These are phyloP conservation scores for Thamnaconus septentrionalis DNA, from an alignment of 2,113 vertebrate genomes.

Conservation along the genomic window DNA sequence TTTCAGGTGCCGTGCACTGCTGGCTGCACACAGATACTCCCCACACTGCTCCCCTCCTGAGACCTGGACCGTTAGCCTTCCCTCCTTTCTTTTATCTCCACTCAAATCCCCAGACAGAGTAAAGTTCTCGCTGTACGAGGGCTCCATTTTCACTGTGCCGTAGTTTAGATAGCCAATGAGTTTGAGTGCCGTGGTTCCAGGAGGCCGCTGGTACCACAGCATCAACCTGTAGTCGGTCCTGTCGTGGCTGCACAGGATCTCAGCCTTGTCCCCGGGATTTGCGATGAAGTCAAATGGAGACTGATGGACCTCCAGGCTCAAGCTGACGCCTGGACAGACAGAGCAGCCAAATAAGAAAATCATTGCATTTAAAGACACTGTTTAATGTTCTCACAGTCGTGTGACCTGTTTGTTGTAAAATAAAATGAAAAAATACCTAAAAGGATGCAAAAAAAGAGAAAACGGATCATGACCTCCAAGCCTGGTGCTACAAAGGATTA, in stretches of 20 bases:
- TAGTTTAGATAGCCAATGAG: constrained; percentile 41
- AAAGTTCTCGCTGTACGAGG: constrained; percentile 1
- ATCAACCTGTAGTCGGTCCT: constrained; percentile 26
- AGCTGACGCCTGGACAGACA: constrained; percentile 18
- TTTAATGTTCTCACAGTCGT: too few species aligned
- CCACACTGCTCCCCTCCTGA: too few species aligned
- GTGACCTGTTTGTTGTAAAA: background rate
- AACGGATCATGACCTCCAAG: too few species aligned
- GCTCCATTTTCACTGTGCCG: background rate
- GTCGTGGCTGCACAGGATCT: constrained; percentile 48
- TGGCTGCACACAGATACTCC: too few species aligned
- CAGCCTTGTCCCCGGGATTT: constrained; percentile 5
- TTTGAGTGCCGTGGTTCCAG: constrained; percentile 35
- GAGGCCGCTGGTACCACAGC: constrained; percentile 54
- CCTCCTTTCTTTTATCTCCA: constrained; percentile 16
- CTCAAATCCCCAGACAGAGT: constrained; percentile 24
- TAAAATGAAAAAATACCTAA: too few species aligned
- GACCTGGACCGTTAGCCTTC: too few species aligned
- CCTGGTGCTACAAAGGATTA: too few species aligned
- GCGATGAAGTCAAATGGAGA: constrained; percentile 17
- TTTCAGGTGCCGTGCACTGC: too few species aligned
- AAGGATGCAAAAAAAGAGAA: too few species aligned
- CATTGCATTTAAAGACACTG: background rate
- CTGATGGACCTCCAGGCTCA: constrained; percentile 30
- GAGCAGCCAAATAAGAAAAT: background rate